These are phyloP conservation scores for Caloenas nicobarica DNA, from an alignment of 2,113 vertebrate species.

Conservation along the genomic window DNA sequence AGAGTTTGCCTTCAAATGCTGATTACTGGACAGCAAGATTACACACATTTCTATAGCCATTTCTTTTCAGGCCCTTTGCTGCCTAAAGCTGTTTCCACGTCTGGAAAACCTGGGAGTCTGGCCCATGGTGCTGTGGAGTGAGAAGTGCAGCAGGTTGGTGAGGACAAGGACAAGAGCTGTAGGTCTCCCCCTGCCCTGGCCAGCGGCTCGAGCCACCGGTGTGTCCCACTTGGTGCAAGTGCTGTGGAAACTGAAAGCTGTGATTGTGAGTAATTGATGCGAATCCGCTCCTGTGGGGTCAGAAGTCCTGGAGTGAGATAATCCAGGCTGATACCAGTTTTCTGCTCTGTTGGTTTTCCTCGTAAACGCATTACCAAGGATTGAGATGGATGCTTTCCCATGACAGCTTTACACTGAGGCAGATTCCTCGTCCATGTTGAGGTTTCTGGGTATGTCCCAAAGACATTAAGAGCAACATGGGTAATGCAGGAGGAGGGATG, in stretches of 20 bases:
- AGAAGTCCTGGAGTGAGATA: background rate
- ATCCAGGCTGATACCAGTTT: background rate
- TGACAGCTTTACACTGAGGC: background rate
- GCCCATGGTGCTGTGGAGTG: background rate
- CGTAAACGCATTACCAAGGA: background rate
- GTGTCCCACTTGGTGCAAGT: background rate
- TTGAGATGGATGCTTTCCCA: background rate
- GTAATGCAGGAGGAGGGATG: background rate
- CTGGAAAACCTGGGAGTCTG: background rate
- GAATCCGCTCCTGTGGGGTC: background rate
- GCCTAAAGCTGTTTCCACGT: background rate
- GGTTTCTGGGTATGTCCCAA: background rate
- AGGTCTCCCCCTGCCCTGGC: background rate
- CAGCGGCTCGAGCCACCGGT: background rate
- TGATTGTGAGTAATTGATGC: accelerated
- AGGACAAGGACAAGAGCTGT: background rate
- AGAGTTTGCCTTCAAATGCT: background rate
- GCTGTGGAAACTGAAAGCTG: background rate
- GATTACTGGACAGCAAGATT: background rate
- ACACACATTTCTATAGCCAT: background rate
- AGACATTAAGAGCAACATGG: background rate
- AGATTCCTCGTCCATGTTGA: background rate
- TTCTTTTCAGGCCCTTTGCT: background rate
- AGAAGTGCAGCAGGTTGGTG: background rate
- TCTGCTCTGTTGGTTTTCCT: background rate